These are phyloP conservation scores for Drosophila algonquin DNA, from an alignment of 2,888 invertebrate species.

Conservation along the genomic window DNA sequence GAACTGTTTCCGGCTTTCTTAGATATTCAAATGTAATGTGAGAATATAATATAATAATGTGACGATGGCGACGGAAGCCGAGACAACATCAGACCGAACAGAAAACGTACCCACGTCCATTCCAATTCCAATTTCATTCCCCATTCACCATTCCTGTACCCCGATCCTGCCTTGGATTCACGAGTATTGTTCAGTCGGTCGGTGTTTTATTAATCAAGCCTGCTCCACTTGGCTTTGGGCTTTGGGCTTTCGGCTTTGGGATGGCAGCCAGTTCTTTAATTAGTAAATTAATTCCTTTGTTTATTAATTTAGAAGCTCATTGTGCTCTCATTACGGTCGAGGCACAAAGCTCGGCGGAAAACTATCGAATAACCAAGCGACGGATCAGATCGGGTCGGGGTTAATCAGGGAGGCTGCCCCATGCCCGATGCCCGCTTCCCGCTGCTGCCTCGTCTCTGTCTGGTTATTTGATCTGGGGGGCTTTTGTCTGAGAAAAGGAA, in stretches of 20 bases:
- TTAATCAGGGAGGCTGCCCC: slow-evolving; percentile 62
- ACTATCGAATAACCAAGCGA: slow-evolving; percentile 44
- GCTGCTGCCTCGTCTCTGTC: neutral
- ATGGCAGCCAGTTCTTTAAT: slow-evolving; percentile 78
- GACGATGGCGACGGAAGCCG: slow-evolving; percentile 67
- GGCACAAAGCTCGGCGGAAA: slow-evolving; percentile 28
- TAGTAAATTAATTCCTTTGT: slow-evolving; percentile 84
- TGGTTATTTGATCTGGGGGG: slow-evolving; percentile 56
- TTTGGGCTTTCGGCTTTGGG: slow-evolving; percentile 48
- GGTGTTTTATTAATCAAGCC: slow-evolving; percentile 81
- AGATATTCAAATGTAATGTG: slow-evolving; percentile 61
- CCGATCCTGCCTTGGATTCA: slow-evolving; percentile 24
- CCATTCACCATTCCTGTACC: neutral
- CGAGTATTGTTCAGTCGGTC: slow-evolving; percentile 62
- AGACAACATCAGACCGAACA: slow-evolving; percentile 33
- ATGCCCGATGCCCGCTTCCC: no score
- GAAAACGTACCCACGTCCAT: neutral
- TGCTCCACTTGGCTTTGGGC: slow-evolving; percentile 57
- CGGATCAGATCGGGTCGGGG: slow-evolving; percentile 41
- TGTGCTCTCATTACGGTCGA: slow-evolving; percentile 69
- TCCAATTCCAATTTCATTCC: neutral
- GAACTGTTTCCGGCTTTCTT: slow-evolving; percentile 65
- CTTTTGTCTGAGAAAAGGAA: slow-evolving; percentile 9
- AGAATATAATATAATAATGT: slow-evolving; percentile 45
- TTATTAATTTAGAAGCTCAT: slow-evolving; percentile 82